Percentiles rank a stretch among this genome's conserved stretches.
These are phyloP conservation scores for Notechis scutatus DNA, from an alignment of 2,113 vertebrate genomes.

Conservation along the genomic window DNA sequence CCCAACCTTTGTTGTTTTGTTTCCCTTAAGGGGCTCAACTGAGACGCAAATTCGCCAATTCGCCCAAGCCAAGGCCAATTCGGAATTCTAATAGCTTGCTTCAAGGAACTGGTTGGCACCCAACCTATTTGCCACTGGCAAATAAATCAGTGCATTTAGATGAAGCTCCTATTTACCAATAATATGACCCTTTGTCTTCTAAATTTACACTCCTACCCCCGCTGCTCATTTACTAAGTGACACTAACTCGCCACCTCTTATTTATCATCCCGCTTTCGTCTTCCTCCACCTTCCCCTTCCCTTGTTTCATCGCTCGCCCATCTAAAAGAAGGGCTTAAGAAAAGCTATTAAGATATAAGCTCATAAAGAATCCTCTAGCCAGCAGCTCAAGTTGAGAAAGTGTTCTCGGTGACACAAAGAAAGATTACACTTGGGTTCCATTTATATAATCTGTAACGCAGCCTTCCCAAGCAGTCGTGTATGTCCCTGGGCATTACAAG, in stretches of 20 bases:
- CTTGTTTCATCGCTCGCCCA: neutral
- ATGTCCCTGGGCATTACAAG: conserved; percentile 36
- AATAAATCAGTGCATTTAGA: conserved; percentile 30
- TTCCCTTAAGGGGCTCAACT: neutral
- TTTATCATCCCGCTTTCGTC: conserved; percentile 5
- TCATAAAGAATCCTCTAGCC: conserved; percentile 28
- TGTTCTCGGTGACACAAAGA: neutral
- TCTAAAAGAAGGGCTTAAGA: conserved; percentile 31
- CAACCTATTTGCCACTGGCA: conserved; percentile 22
- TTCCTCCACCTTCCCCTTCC: neutral
- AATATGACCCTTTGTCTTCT: conserved; percentile 17
- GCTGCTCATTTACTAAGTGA: conserved; percentile 42
- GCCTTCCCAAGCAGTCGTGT: conserved; percentile 1
- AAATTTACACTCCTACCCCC: conserved; percentile 29
- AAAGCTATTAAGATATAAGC: conserved; percentile 24
- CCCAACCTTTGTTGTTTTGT: neutral
- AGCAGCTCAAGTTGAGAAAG: conserved; percentile 28
- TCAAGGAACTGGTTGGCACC: neutral
- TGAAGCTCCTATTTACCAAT: conserved; percentile 36
- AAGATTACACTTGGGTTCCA: neutral
- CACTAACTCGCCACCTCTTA: conserved; percentile 5
- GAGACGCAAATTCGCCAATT: neutral
- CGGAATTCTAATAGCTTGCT: neutral
- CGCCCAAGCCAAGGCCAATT: neutral
- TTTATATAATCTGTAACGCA: conserved; percentile 25